Evolutionary conservation across 2,888 invertebrate genomes (phyloP), one percentile per base, ranked within the genome.

Genomic region (Candidula unifasciata): DNA sequence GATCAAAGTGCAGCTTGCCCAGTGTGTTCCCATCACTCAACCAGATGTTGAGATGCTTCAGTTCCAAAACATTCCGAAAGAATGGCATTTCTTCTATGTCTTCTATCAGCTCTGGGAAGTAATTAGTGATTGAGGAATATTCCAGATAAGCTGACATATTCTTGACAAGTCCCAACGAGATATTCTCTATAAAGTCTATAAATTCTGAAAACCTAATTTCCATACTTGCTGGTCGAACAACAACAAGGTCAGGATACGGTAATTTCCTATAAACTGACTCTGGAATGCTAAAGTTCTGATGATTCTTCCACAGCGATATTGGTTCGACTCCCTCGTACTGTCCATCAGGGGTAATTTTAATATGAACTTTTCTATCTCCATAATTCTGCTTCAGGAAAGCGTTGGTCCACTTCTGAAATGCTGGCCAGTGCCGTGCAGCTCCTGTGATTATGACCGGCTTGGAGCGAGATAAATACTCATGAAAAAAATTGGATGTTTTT

Each of bases 1-100:
- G 91, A 85, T 93, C 93, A 89, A 93, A 93, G 86, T 93, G 93
- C 33, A 93, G 88, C 87, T 92, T 92, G 80, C 93, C 93, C n/a
- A 93, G 86, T 6, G 93, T 93, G 82, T 92, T 92, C 10, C 93
- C 93, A 90, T 93, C 93, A 90, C 93, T 93, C 21, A 93, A 88
- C 93, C 93, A 93, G n/a, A 93, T 91, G 82, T 93, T 93, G 2
- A 89, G 84, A 82, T 92, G 91, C 69, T 89, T 86, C 71, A 90
- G 80, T 21, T 89, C 86, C 30, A 93, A 80, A 8, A 90, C 52
- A 30, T 87, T 85, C 73, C 86, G 83, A n/a, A 91, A 86, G 86
- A 93, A 92, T 18, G 84, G 86, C 87, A 91, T 88, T 86, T 93
- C 92, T 60, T 78, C 33, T 3, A 93, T 87, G 85, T 93, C 93